These are phyloP conservation scores for Hydractinia echinata DNA, from an alignment of 30 jellyfish, hydroid and myxozoan genomes.

Conservation along the genomic window DNA sequence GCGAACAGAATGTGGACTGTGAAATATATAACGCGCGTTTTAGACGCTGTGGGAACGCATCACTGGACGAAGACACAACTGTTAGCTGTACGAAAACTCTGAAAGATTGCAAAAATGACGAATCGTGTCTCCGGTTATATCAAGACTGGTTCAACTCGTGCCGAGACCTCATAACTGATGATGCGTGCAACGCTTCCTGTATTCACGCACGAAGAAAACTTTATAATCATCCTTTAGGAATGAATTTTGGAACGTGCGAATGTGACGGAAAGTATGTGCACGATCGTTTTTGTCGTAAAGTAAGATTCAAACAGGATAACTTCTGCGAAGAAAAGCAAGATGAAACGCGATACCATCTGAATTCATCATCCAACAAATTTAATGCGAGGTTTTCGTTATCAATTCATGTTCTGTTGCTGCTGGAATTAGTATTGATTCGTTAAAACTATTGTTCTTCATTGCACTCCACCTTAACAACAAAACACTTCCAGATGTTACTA, in stretches of 20 bases:
- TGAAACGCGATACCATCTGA: no score
- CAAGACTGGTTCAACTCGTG: neutral
- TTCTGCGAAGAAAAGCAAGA: neutral
- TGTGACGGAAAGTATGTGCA: neutral
- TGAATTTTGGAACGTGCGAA: neutral
- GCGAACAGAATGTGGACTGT: neutral
- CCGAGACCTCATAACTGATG: neutral
- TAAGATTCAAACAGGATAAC: neutral
- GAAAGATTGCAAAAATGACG: neutral
- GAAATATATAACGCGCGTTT: neutral
- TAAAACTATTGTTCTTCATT: no score
- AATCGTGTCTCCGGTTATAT: neutral
- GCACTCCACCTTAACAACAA: no score
- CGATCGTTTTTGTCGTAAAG: slow-evolving; percentile 6
- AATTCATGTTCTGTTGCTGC: no score
- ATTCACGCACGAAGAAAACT: neutral
- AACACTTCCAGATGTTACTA: no score
- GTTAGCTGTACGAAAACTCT: neutral
- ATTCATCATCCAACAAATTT: no score
- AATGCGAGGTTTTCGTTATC: no score
- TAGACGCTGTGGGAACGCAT: neutral
- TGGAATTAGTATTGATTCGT: no score
- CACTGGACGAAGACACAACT: neutral
- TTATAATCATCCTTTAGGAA: neutral
- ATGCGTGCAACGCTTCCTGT: neutral